A percentile compares a stretch with the other conserved stretches of the same genome.
These are phyloP conservation scores for Meteorus cinctellus DNA, from an alignment of 2,888 invertebrate species.

Conservation along the genomic window DNA sequence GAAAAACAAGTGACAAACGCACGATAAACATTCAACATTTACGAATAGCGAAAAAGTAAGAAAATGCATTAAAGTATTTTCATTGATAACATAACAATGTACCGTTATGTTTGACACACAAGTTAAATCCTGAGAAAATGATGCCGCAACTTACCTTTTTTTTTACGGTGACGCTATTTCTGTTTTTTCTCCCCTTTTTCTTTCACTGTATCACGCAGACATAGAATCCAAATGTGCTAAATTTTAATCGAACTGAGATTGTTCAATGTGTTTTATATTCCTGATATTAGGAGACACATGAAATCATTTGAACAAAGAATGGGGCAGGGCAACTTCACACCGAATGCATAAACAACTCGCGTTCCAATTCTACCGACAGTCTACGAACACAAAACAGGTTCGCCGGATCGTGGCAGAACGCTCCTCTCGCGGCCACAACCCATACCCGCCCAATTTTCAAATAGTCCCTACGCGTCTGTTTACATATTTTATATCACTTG, in stretches of 20 bases:
- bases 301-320: slow-evolving; percentile 35
- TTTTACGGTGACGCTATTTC: not conserved
- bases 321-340: slow-evolving; percentile 53
- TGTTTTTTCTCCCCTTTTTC: not conserved
- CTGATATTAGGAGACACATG: not conserved
- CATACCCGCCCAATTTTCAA: slow-evolving; percentile 61
- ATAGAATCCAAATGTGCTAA: slow-evolving; percentile 9
- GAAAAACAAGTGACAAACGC: not conserved
- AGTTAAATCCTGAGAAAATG: slow-evolving; percentile 12
- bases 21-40: not conserved
- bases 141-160: slow-evolving; percentile 24
- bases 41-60: not conserved
- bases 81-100: not conserved
- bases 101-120: not conserved
- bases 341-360: slow-evolving; percentile 63
- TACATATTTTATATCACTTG: not conserved
- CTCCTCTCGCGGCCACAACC: slow-evolving; percentile 57
- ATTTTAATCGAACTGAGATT: not conserved
- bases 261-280: not conserved
- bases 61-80: not conserved
- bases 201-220: not conserved
- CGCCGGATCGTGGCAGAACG: slow-evolving; percentile 63
- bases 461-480: slow-evolving; percentile 57
- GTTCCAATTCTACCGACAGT: slow-evolving; percentile 62
- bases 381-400: slow-evolving; percentile 62